Evolutionary conservation across 2,888 invertebrate genomes (phyloP).

Genomic region (Exocentrus adspersus): DNA sequence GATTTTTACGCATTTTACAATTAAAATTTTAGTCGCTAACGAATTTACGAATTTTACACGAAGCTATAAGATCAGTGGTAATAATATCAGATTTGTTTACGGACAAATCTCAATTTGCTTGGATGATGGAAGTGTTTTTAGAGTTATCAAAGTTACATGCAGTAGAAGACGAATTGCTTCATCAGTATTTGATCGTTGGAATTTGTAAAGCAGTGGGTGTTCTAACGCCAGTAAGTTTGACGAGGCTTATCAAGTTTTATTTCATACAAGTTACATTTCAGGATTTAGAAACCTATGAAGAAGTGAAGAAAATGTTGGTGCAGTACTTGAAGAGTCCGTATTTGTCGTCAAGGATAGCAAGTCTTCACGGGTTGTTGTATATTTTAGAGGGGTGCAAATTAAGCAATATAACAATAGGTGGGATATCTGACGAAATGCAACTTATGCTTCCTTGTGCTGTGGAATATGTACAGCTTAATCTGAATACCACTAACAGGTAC

Average conservation of each 20-base stretch:
- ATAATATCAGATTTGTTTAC: constrained; percentile 81
- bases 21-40: constrained; percentile 58
- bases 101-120: constrained; percentile 79
- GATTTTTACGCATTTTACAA: too few relatives aligned
- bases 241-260: too few relatives aligned
- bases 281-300: constrained; percentile 70
- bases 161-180: constrained; percentile 79
- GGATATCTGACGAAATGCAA: constrained; percentile 65
- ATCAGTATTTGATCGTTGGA: constrained; percentile 75
- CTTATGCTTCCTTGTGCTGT: constrained; percentile 65
- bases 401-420: constrained; percentile 63
- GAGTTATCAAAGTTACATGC: constrained; percentile 74
- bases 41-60: constrained; percentile 65
- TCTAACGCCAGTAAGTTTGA: constrained; percentile 67
- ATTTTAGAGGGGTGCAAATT: constrained; percentile 70
- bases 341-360: constrained; percentile 70
- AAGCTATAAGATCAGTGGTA: constrained; percentile 73
- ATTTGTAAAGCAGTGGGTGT: constrained; percentile 76
- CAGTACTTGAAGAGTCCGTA: constrained; percentile 71
- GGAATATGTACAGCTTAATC: constrained; percentile 67
- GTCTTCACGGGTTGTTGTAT: constrained; percentile 75
- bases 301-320: constrained; percentile 70
- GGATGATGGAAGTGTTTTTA: constrained; percentile 79
- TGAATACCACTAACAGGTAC: constrained; percentile 56
- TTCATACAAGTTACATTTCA: too few relatives aligned